Base-by-base conservation (phyloP, 2,888 invertebrate species). In the Molanna angustata region DNA sequence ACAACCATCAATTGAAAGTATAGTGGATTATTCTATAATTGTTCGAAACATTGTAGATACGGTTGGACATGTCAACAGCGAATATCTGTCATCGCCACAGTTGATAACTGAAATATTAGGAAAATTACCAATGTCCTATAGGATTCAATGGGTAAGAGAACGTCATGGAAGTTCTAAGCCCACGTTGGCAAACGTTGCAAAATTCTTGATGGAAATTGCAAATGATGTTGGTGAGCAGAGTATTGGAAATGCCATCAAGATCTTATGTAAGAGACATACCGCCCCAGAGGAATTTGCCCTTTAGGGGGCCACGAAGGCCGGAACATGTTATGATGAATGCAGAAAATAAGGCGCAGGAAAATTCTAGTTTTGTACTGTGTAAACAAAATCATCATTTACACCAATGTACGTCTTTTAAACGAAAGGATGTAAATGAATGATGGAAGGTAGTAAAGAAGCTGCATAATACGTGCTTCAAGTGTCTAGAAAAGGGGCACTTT, bases 371-470 rank as follows among this genome's bases (percentile, higher is more conserved):
- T 35, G 35, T n/a, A 4, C 6, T 35, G 6, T 35, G 35, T n/a
- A 14, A n/a, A 4, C 7, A 35, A 35, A 4, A 9, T 4, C 35
- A 35, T n/a, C 6, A 4, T 4, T 14, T 35, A 13, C 4, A n/a
- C 6, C 4, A 9, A 40, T 40, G 40, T 16, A 17, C 7, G 17
- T 4, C 7, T 3, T 40, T 17, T 18, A 14, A 13, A 4, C 6
- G 7, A 18, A 7, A 7, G 40, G 6, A 9, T 6, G n/a, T 17
- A 4, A 17, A 18, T n/a, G 40, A 40, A 17, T 11, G 40, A 58
- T 62, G 54, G 61, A 62, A 21, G 61, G 60, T 18, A 56, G 54
- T 17, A 31, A 61, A 4, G 56, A 59, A 13, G 61, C 60, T 19
- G n/a, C n/a, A n/a, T 35, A 32, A 4, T 50, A 59, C 16, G 51